Conservation (phyloP, 2,888 invertebrate species). For the Hipparchia sbordonii region DNA sequence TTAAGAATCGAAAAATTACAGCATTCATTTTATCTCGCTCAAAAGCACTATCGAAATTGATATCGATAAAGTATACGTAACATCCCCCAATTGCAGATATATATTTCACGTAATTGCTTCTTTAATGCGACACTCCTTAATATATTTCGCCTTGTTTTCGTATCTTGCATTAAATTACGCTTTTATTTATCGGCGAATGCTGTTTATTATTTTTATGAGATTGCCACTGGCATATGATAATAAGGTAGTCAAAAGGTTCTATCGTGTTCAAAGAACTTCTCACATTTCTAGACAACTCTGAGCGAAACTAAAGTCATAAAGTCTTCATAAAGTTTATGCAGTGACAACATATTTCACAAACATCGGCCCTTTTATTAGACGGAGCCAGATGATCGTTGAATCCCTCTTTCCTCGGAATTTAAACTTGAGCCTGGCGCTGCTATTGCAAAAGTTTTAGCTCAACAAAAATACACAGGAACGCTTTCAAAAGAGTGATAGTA, state of each 20-base stretch:
- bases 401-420: constrained; percentile 66
- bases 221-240: constrained; percentile 52
- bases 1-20: constrained; percentile 70
- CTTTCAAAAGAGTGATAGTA: constrained; percentile 75
- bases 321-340: constrained; percentile 80
- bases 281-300: constrained; percentile 58
- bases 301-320: constrained; percentile 75
- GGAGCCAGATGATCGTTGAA: constrained; percentile 70
- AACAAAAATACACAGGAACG: constrained; percentile 80
- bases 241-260: constrained; percentile 53
- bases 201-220: constrained; percentile 46
- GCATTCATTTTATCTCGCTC: constrained; percentile 66
- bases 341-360: constrained; percentile 80
- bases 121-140: constrained; percentile 62
- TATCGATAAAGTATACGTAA: constrained; percentile 72
- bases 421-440: constrained; percentile 67
- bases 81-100: constrained; percentile 66
- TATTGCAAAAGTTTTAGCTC: constrained; percentile 81
- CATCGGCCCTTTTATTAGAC: constrained; percentile 74
- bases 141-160: constrained; percentile 47
- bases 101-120: constrained; percentile 72
- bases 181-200: constrained; percentile 40
- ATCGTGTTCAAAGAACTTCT: constrained; percentile 52
- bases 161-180: constrained; percentile 33
- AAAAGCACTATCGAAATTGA: constrained; percentile 76